Evolutionary conservation across 2,113 vertebrate species (phyloP).

Genomic region (Mastomys coucha): DNA sequence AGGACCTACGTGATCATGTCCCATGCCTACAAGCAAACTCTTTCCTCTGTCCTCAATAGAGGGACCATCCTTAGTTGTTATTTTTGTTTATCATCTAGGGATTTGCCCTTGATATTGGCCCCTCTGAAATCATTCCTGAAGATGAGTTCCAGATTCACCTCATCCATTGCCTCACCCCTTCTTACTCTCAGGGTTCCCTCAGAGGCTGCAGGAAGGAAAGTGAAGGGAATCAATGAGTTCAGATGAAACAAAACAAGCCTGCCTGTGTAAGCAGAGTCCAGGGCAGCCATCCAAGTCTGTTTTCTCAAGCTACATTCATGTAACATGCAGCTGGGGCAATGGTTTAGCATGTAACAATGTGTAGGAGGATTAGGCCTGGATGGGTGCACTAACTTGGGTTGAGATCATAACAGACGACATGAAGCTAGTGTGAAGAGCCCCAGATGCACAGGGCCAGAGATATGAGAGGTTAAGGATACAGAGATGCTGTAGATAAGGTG

Average conservation of each 20-base stretch:
- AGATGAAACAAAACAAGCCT: slow-evolving; percentile 11
- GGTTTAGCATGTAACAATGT: neutral
- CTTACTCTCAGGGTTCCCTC: neutral
- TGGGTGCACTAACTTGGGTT: neutral
- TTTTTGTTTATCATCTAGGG: slow-evolving; percentile 53
- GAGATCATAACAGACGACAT: neutral
- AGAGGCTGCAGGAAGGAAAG: neutral
- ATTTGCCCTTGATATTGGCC: slow-evolving; percentile 49
- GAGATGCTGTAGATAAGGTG: neutral
- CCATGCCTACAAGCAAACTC: neutral
- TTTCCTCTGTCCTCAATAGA: neutral
- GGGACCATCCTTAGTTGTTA: neutral
- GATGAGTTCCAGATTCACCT: slow-evolving; percentile 52
- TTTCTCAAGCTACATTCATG: slow-evolving; percentile 41
- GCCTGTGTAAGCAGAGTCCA: neutral
- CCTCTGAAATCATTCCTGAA: slow-evolving; percentile 13
- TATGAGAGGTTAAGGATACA: neutral
- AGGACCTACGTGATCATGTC: neutral
- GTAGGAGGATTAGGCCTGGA: neutral
- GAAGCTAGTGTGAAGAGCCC: neutral
- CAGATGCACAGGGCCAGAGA: neutral
- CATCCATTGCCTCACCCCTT: slow-evolving; percentile 15
- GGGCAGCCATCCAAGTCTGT: neutral
- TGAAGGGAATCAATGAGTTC: neutral
- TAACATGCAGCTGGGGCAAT: neutral